A percentile compares a stretch with the other conserved stretches of the same genome.
These are phyloP conservation scores for Zenarchopterus dispar DNA, from an alignment of 2,797 vertebrate genomes.

Conservation along the genomic window DNA sequence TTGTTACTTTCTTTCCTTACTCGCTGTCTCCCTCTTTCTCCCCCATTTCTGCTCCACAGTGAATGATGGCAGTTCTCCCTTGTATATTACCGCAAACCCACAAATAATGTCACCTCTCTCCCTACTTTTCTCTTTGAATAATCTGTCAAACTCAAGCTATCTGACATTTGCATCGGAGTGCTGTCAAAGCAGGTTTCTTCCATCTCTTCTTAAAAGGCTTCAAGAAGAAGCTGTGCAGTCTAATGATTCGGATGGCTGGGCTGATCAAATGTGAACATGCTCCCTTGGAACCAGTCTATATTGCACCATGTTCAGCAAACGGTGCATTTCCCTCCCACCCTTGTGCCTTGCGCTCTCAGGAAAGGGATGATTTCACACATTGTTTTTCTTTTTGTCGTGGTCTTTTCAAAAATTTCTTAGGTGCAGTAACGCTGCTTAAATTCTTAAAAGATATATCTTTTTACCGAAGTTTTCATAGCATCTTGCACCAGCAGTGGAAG, in stretches of 20 bases:
- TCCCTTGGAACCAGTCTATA: conserved; percentile 42
- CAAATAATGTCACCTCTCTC: conserved; percentile 55
- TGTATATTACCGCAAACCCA: conserved; percentile 66
- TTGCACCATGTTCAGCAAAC: conserved; percentile 40
- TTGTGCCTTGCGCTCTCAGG: conserved; percentile 23
- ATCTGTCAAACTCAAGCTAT: conserved; percentile 65
- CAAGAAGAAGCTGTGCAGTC: conserved; percentile 44
- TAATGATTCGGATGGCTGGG: conserved; percentile 61
- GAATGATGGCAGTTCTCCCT: conserved; percentile 36
- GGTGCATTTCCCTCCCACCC: neutral
- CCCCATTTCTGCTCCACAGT: conserved; percentile 20
- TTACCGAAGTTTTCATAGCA: conserved; percentile 8
- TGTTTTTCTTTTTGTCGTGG: conserved; percentile 12
- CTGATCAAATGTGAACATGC: conserved; percentile 54
- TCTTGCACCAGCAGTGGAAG: conserved; percentile 6
- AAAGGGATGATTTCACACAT: conserved; percentile 20
- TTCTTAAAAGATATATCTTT: conserved; percentile 18
- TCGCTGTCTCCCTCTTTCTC: conserved; percentile 2
- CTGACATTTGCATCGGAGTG: conserved; percentile 55
- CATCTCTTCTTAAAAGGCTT: conserved; percentile 50
- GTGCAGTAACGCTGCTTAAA: neutral
- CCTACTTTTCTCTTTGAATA: conserved; percentile 48
- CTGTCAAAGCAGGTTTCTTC: conserved; percentile 62
- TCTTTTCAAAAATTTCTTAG: conserved; percentile 25
- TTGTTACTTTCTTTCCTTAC: conserved; percentile 3